phyloP scores from a whole-genome alignment of 1,140 invertebrate species.

The Belonocnema kinseyi region DNA sequence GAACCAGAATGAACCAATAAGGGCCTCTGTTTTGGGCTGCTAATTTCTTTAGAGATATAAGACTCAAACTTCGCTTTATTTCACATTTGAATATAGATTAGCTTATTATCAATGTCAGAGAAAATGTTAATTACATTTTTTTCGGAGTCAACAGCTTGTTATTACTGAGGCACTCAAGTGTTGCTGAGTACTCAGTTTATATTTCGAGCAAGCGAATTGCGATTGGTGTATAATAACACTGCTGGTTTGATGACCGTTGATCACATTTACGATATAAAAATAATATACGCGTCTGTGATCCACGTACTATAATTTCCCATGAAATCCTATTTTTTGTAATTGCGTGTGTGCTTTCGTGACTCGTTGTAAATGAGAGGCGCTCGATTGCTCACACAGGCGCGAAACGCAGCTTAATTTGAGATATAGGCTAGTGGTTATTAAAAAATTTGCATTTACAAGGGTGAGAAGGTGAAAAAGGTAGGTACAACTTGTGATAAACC shows the following conservation, averaged over 20 bases:
- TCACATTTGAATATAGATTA: too few species aligned
- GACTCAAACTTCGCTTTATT: too few species aligned
- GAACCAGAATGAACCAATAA: too few species aligned
- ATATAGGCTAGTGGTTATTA: constrained; percentile 67
- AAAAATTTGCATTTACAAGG: constrained; percentile 72
- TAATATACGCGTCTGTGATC: background rate
- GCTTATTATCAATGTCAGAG: too few species aligned
- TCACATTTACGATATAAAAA: background rate
- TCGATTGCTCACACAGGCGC: constrained; percentile 35
- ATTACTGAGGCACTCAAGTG: too few species aligned
- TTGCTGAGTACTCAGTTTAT: too few species aligned
- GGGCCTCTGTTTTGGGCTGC: too few species aligned
- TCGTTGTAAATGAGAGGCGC: background rate
- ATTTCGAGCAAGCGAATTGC: too few species aligned
- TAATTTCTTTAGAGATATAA: too few species aligned
- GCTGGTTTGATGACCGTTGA: background rate
- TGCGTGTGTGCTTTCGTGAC: constrained; percentile 14
- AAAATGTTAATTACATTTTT: too few species aligned
- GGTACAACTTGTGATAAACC: background rate
- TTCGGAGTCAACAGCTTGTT: too few species aligned
- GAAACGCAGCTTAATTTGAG: constrained; percentile 62
- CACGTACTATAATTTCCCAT: background rate
- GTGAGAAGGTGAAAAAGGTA: constrained; percentile 58
- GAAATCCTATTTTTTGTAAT: background rate
- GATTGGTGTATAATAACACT: background rate